Base-by-base conservation (phyloP, 2,888 invertebrate genomes). In the Zygothrica quintamaculata region DNA sequence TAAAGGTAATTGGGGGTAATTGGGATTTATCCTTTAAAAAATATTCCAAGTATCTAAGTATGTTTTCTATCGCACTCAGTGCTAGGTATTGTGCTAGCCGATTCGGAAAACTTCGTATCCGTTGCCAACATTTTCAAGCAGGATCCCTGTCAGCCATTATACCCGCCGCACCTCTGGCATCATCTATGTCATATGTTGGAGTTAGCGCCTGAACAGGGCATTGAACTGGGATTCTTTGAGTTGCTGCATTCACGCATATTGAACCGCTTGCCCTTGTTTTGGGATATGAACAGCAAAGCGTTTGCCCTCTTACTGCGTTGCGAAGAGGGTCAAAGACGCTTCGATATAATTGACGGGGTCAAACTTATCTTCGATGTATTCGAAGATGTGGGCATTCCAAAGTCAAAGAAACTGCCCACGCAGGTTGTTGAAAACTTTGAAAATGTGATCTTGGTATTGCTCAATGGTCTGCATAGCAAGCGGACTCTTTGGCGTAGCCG, bases 251-350 rank as follows among this genome's bases (percentile, higher is more conserved):
- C 33, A 3, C 71, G 89, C 18, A 84, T 90, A n/a, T 1, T 29
- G 0, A 48, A 68, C 1, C 60, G 60, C 7, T 16, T 87, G 40
- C 55, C 74, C 1, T 52, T 56, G 2, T 89, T 67, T 31, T 77
- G 88, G 80, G 65, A 76, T n/a, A 61, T 84, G 65, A 64, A 78
- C 9, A 70, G 89, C 71, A 90, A 90, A 69, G 90, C 90, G 3
- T 89, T 90, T 12, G 88, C 87, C 0, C 59, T 91, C 36, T 42
- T 90, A 1, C 55, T 91, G n/a, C 85, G 88, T 43, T 89, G 89
- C 47, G 51, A 13, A 0, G 81, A 88, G 16, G 90, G 88, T 0
- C 88, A 89, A 33, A 64, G 72, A 0, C 72, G 74, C 7, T 88
- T 90, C 22, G 84, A 88, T 39, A 55, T 66, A 1, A 31, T 74